Conservation (phyloP, 1,140 invertebrate species). For the Brachionus rotundiformis region DNA sequence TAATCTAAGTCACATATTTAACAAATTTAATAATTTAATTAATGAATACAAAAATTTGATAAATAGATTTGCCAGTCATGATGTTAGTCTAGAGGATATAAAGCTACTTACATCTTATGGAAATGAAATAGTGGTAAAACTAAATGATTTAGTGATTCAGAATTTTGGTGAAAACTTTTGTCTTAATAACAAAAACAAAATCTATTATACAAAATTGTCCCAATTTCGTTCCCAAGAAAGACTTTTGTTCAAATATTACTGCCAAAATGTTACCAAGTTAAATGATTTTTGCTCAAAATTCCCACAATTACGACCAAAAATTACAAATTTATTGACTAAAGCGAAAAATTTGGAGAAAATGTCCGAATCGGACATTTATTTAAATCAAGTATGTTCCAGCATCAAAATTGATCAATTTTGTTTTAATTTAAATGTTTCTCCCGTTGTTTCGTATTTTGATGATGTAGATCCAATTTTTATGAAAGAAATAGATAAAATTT, state of each 20-base stretch:
- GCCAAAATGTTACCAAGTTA: not conserved
- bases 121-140: not conserved
- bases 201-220: not conserved
- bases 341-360: not conserved
- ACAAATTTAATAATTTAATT: not conserved
- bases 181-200: not conserved
- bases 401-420: not conserved
- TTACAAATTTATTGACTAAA: not conserved
- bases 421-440: not conserved
- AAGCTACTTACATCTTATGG: not conserved
- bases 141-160: not conserved
- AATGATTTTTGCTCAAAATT: not conserved
- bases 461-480: not conserved
- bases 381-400: not conserved
- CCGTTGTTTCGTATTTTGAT: not conserved
- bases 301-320: not conserved
- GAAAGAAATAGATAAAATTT: not conserved
- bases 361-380: not conserved
- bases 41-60: not conserved
- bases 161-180: not conserved
- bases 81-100: not conserved
- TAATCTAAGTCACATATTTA: not conserved
- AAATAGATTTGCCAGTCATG: conserved; percentile 4
- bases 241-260: not conserved
- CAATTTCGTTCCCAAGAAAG: not conserved